Conservation (phyloP, 2,888 invertebrate species). For the Chironomus tentans region DNA sequence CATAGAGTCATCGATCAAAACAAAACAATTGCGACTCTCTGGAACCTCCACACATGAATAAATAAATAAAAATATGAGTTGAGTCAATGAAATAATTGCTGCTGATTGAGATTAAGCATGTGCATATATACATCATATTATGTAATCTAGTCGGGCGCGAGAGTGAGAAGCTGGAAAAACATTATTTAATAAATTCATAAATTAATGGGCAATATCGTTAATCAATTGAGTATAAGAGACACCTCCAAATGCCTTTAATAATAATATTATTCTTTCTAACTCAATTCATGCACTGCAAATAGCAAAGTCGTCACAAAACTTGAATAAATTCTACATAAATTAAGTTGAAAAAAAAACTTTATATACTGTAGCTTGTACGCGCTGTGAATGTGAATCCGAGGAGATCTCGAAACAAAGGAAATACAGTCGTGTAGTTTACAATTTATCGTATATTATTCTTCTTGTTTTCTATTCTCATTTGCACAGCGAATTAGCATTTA, state of each 20-base stretch:
- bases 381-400: no score
- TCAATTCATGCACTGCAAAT: no score
- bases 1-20: no score
- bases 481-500: background rate
- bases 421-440: constrained; percentile 5
- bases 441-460: constrained; percentile 5
- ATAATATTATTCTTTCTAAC: no score
- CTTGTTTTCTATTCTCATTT: constrained; percentile 5
- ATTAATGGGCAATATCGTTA: no score
- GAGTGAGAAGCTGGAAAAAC: background rate
- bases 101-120: constrained; percentile 23
- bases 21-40: no score
- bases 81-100: background rate
- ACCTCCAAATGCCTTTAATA: no score
- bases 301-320: background rate
- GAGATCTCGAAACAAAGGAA: constrained; percentile 11
- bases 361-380: background rate
- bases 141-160: background rate
- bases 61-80: no score
- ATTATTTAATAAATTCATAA: background rate
- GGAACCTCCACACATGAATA: background rate
- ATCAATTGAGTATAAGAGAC: no score
- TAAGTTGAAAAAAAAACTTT: background rate
- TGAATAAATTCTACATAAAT: background rate
- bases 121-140: background rate